Base-by-base conservation (phyloP, 1,140 invertebrate species). In the Agraylea sexmaculata region DNA sequence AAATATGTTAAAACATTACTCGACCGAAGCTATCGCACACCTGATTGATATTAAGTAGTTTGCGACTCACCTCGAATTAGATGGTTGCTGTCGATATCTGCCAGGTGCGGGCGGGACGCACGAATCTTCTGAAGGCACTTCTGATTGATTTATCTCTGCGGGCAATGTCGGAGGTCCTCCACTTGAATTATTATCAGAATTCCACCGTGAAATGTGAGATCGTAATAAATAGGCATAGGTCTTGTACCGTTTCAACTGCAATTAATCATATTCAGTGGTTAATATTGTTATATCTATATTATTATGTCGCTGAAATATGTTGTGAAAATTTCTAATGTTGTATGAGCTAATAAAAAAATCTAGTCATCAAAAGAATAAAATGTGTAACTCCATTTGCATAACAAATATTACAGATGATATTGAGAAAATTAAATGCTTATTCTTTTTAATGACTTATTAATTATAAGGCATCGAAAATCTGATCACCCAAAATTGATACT, bases 191-290 rank as follows among this genome's bases (percentile, higher is more conserved):
- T 62, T 75, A 52, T 86, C 83, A n/a, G 82, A 80, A 36, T 83
- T 81, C 35, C 77, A 74, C 45, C 73, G 71, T 7, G 73, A 64
- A 49, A 87, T 66, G 47, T 81, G 77, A 40, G 81, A 79, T 40
- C 82, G 77, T 47, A 92, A 68, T 43, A 90, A 71, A 56, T 80
- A 80, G 3, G 78, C 75, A 60, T 93, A 93, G 1, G 84, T 86
- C 53, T 83, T 80, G 62, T 91, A 92, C 51, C 87, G 70, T 59
- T 87, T 87, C 50, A 90, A 59, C 87, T 92, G 66, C n/a, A 64
- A n/a, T n/a, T n/a, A 32, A 10, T 8, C 8, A 32, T 8, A 32
- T 10, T 10, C 8, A 32, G 7, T 8, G 8, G 7, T 17, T n/a
- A 16, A 16, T 10, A 7, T 32, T 17, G 8, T 8, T n/a, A 7